Conservation (phyloP, 2,113 vertebrate species). For the Telmatochromis sp. region DNA sequence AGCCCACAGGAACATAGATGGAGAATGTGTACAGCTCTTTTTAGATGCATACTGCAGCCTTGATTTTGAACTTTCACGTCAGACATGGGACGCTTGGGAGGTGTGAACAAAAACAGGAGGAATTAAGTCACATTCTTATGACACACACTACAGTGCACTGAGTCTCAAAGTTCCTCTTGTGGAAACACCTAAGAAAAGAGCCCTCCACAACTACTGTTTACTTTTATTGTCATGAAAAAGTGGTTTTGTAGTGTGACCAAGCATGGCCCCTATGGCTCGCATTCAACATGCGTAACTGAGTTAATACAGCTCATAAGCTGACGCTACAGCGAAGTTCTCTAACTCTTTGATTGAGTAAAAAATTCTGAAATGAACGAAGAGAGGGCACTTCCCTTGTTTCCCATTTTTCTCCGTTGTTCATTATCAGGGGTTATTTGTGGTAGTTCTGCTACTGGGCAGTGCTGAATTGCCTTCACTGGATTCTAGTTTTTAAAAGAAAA, state of each 20-base stretch:
- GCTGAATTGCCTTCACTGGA: constrained; percentile 48
- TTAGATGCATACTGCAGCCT: background rate
- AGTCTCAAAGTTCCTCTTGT: background rate
- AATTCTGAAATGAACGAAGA: background rate
- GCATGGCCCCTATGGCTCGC: background rate
- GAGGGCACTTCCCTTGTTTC: background rate
- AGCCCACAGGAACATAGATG: constrained; percentile 54
- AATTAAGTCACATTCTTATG: background rate
- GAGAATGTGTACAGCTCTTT: constrained; percentile 53
- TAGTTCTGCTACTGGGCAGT: constrained; percentile 13
- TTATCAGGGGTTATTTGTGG: background rate
- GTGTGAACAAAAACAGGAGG: background rate
- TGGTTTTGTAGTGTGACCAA: constrained; percentile 14
- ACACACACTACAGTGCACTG: constrained; percentile 28
- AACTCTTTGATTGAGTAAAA: background rate
- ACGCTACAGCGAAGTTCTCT: background rate
- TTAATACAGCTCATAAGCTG: background rate
- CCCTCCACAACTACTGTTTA: background rate
- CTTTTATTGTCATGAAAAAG: background rate
- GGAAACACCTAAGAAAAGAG: background rate
- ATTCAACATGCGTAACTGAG: background rate
- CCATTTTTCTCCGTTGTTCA: constrained; percentile 29
- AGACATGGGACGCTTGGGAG: background rate
- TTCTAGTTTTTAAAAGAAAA: constrained; percentile 13
- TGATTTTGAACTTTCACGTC: background rate